These are phyloP conservation scores for Syngnathus typhle DNA, from an alignment of 2,113 vertebrate genomes.

Conservation along the genomic window DNA sequence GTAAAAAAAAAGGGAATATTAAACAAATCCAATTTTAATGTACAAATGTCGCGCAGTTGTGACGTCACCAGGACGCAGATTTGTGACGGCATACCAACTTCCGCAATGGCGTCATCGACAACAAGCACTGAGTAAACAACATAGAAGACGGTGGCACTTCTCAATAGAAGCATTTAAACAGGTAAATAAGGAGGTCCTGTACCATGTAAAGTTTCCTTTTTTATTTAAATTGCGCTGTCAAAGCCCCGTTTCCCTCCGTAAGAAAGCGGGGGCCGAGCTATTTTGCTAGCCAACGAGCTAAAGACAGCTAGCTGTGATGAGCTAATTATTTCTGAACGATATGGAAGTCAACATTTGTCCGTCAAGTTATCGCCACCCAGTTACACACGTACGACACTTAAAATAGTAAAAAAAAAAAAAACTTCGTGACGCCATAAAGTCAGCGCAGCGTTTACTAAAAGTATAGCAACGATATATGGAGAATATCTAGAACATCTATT, in stretches of 20 bases:
- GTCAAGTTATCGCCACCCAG: not conserved
- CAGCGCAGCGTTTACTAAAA: not conserved
- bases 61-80: not conserved
- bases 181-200: not conserved
- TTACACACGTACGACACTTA: not conserved
- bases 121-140: not conserved
- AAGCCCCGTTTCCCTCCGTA: not conserved
- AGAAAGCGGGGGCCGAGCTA: not conserved
- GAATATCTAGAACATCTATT: too few species aligned
- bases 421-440: not conserved
- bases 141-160: not conserved
- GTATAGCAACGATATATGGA: too few species aligned
- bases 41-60: not conserved
- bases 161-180: not conserved
- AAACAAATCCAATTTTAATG: not conserved
- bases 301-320: not conserved
- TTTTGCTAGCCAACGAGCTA: conserved; percentile 4
- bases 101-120: not conserved
- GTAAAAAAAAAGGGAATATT: too few species aligned
- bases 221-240: not conserved
- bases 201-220: not conserved
- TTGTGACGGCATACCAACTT: not conserved
- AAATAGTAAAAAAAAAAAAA: not conserved
- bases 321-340: conserved; percentile 11
- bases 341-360: not conserved